Conservation (phyloP, 2,888 invertebrate species). For the Marronus borbonicus region DNA sequence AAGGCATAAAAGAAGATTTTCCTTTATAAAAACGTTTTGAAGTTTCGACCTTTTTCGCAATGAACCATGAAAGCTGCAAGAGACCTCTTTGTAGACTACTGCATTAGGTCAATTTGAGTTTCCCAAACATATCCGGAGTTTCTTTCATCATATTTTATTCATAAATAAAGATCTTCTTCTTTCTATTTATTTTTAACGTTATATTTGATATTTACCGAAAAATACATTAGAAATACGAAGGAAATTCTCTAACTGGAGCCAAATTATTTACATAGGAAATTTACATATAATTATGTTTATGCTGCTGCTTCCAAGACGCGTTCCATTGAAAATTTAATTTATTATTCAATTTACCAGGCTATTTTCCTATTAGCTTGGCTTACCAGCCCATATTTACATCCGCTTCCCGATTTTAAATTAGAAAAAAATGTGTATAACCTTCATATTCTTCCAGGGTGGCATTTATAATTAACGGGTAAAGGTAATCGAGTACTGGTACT, state of each 20-base stretch:
- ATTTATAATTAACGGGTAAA: background rate
- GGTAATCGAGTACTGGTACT: background rate
- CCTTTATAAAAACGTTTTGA: no score
- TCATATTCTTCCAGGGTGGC: background rate
- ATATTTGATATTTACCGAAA: no score
- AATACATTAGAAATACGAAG: no score
- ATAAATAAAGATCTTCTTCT: no score
- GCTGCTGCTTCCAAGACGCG: background rate
- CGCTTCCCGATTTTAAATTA: conserved; percentile 28
- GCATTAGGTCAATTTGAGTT: no score
- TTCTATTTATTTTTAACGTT: no score
- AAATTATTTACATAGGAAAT: conserved; percentile 17
- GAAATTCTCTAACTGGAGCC: background rate
- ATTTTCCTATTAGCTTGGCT: background rate
- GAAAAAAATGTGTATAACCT: conserved; percentile 6
- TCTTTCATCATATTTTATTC: no score
- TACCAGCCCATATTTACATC: conserved; percentile 10
- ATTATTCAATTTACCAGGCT: conserved; percentile 30
- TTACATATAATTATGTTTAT: conserved; percentile 32
- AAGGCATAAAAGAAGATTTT: no score
- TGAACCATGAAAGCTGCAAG: no score
- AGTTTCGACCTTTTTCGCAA: no score
- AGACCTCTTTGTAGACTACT: no score
- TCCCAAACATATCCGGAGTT: no score
- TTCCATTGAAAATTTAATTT: conserved; percentile 34